Percentiles rank a stretch among this genome's conserved stretches.
Conservation (phyloP, 2,113 vertebrate species). For the Plotosus lineatus region DNA sequence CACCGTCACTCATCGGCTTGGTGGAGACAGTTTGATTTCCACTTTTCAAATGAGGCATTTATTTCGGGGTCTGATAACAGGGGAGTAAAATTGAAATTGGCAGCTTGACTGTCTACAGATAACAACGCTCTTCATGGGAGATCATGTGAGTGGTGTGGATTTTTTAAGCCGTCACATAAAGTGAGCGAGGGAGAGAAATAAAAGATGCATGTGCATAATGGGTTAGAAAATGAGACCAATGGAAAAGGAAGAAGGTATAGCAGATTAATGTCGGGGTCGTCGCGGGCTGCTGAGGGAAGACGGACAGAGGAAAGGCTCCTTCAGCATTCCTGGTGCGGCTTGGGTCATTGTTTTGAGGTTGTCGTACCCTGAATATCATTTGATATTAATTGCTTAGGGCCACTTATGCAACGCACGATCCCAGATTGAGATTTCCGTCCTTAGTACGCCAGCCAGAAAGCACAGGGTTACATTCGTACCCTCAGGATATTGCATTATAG, state of each 20-base stretch:
- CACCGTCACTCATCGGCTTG: slow-evolving; percentile 76
- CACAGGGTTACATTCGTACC: background rate
- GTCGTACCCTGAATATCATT: slow-evolving; percentile 66
- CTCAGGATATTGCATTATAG: no score
- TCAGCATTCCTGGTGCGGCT: slow-evolving; percentile 82
- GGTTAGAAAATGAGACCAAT: slow-evolving; percentile 14
- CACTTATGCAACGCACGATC: background rate
- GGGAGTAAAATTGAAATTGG: slow-evolving; percentile 78
- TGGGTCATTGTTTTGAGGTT: slow-evolving; percentile 84
- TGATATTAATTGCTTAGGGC: background rate
- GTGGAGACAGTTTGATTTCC: slow-evolving; percentile 81
- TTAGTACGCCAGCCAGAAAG: background rate
- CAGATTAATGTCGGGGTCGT: slow-evolving; percentile 58
- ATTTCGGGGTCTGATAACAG: slow-evolving; percentile 79
- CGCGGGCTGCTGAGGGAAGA: slow-evolving; percentile 28
- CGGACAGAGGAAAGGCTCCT: slow-evolving; percentile 69
- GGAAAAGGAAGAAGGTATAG: slow-evolving; percentile 61
- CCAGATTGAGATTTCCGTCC: background rate
- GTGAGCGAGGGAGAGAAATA: slow-evolving; percentile 46
- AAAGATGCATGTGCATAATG: slow-evolving; percentile 45
- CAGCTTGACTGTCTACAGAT: slow-evolving; percentile 75
- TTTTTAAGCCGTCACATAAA: background rate
- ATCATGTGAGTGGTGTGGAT: slow-evolving; percentile 69
- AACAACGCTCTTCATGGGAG: slow-evolving; percentile 70
- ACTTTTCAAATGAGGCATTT: slow-evolving; percentile 81